phyloP scores from a whole-genome alignment of 1,140 invertebrate species.

The Latrodectus geometricus region DNA sequence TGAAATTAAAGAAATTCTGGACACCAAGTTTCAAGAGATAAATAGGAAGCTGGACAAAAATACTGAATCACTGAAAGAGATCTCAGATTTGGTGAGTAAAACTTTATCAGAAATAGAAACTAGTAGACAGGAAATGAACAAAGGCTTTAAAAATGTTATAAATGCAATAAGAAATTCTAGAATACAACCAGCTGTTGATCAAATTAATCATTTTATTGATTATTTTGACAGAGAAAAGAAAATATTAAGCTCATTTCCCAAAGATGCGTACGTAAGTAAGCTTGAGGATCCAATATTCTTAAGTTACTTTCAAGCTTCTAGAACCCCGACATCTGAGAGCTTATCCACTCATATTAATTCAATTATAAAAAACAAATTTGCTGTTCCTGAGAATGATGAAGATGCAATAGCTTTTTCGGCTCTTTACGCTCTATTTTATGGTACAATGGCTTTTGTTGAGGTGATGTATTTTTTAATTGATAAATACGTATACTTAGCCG shows the following conservation, averaged over 20 bases:
- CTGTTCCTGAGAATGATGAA: not conserved
- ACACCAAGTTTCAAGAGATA: not conserved
- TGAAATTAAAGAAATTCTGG: not conserved
- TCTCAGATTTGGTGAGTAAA: not conserved
- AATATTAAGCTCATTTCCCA: not conserved
- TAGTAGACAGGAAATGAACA: not conserved
- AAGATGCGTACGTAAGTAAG: not conserved
- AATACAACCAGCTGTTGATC: not conserved
- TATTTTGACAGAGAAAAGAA: not conserved
- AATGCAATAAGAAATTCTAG: not conserved
- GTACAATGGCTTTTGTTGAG: not conserved
- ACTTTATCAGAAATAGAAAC: not conserved
- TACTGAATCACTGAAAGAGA: no score
- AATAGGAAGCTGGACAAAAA: not conserved
- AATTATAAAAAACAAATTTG: not conserved
- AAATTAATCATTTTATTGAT: not conserved
- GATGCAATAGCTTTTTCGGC: not conserved
- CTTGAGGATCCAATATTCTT: not conserved
- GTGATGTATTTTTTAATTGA: slow-evolving; percentile 4
- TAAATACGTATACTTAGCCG: not conserved
- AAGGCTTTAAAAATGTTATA: not conserved
- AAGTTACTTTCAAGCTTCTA: not conserved
- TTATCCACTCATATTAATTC: not conserved
- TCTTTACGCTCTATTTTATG: not conserved
- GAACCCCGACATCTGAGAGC: not conserved